These are phyloP conservation scores for Erannis defoliaria DNA, from an alignment of 2,888 invertebrate genomes.

Conservation along the genomic window DNA sequence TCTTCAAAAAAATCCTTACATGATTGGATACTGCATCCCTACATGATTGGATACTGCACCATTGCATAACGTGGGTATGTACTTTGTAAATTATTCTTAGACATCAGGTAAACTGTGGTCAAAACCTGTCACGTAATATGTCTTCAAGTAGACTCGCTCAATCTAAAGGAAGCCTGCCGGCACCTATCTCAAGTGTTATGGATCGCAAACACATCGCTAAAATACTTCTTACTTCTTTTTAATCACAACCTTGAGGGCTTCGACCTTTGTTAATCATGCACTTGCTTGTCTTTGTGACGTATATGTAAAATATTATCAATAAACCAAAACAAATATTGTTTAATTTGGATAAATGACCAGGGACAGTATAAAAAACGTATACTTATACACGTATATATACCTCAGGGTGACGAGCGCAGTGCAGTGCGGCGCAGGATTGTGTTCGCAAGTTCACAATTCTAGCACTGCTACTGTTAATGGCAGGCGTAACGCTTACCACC, in stretches of 20 bases:
- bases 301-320: constrained; percentile 10
- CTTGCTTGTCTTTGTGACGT: constrained; percentile 54
- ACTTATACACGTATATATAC: neutral
- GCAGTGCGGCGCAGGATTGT: no score
- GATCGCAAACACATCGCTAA: constrained; percentile 66
- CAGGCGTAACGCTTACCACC: no score
- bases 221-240: constrained; percentile 75
- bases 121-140: neutral
- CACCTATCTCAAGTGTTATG: constrained; percentile 77
- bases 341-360: neutral
- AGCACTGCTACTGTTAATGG: no score
- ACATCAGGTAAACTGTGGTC: neutral
- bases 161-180: constrained; percentile 42
- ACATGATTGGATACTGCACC: no score
- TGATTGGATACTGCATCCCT: no score
- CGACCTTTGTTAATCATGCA: constrained; percentile 75
- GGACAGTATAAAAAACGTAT: neutral
- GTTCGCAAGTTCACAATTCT: no score
- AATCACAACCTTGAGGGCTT: constrained; percentile 76
- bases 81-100: no score
- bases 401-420: no score
- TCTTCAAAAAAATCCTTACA: no score
- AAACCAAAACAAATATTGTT: constrained; percentile 14
- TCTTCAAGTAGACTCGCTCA: constrained; percentile 21
- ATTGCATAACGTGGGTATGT: no score